These are phyloP conservation scores for Oostethus manadensis DNA, from an alignment of 2,113 vertebrate genomes.

Conservation along the genomic window DNA sequence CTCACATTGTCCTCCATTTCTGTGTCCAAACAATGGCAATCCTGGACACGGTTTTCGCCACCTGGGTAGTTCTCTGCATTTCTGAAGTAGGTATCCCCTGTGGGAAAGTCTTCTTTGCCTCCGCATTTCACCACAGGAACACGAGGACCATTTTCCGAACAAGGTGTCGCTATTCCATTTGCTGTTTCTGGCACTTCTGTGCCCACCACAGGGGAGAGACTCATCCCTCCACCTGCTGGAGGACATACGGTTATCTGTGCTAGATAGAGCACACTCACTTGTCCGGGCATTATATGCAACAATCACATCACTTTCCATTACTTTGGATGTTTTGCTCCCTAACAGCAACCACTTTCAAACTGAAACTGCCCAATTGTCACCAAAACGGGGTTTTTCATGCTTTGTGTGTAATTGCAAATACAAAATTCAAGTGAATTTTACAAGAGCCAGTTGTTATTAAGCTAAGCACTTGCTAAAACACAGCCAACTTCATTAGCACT, in stretches of 20 bases:
- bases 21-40: slow-evolving; percentile 17
- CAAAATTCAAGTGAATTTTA: neutral
- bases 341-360: too few species aligned
- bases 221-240: slow-evolving; percentile 75
- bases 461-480: slow-evolving; percentile 4
- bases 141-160: slow-evolving; percentile 49
- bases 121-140: slow-evolving; percentile 41
- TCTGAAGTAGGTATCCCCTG: slow-evolving; percentile 12
- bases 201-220: slow-evolving; percentile 71
- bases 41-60: slow-evolving; percentile 18
- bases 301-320: too few species aligned
- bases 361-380: too few species aligned
- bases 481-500: slow-evolving; percentile 4
- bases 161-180: slow-evolving; percentile 57
- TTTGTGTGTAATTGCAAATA: too few species aligned
- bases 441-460: neutral
- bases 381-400: too few species aligned
- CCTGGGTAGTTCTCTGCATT: slow-evolving; percentile 36
- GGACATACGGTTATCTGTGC: slow-evolving; percentile 1
- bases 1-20: slow-evolving; percentile 25
- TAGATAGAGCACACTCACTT: too few species aligned
- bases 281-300: too few species aligned
- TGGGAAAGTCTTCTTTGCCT: slow-evolving; percentile 35
- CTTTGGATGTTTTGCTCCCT: too few species aligned
- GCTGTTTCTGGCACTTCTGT: slow-evolving; percentile 66